Evolutionary conservation across 53 echinoderm and acorn worm genomes (phyloP).

Genomic region (Antedon mediterranea): DNA sequence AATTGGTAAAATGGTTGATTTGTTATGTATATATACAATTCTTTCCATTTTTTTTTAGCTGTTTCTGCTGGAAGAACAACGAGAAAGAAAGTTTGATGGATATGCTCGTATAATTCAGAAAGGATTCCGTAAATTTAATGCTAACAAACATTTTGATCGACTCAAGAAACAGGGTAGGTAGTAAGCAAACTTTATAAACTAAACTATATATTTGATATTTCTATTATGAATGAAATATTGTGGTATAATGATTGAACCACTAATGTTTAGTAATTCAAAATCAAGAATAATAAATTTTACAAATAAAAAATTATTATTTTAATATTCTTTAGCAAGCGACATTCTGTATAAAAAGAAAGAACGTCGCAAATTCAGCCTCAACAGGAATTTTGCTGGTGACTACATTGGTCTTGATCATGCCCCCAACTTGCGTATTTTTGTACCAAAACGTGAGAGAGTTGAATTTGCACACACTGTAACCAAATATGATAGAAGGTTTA

Average conservation of each 20-base stretch:
- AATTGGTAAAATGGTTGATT: neutral
- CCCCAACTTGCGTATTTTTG: slow-evolving; percentile 51
- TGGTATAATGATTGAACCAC: too few relatives aligned
- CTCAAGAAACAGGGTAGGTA: slow-evolving; percentile 83
- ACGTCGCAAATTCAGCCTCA: slow-evolving; percentile 67
- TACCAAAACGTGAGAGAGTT: slow-evolving; percentile 70
- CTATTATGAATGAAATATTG: too few relatives aligned
- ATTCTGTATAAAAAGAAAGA: slow-evolving; percentile 90
- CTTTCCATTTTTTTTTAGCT: slow-evolving; percentile 20
- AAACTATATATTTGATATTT: too few relatives aligned
- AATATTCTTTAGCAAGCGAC: slow-evolving; percentile 87
- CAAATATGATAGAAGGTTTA: slow-evolving; percentile 93
- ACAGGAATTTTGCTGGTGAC: slow-evolving; percentile 91
- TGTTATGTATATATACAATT: too few relatives aligned
- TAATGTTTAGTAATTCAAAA: too few relatives aligned
- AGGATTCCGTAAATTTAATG: slow-evolving; percentile 79
- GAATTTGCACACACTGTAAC: slow-evolving; percentile 97
- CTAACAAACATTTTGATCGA: slow-evolving; percentile 84
- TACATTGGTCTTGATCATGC: slow-evolving; percentile 94
- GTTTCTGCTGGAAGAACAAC: slow-evolving; percentile 84
- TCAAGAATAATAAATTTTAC: too few relatives aligned
- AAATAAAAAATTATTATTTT: too few relatives aligned
- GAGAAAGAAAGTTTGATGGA: slow-evolving; percentile 87
- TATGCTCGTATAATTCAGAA: slow-evolving; percentile 84
- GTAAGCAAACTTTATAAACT: neutral